Conservation (phyloP, 2,888 invertebrate species). For the Xanthorhoe designata region DNA sequence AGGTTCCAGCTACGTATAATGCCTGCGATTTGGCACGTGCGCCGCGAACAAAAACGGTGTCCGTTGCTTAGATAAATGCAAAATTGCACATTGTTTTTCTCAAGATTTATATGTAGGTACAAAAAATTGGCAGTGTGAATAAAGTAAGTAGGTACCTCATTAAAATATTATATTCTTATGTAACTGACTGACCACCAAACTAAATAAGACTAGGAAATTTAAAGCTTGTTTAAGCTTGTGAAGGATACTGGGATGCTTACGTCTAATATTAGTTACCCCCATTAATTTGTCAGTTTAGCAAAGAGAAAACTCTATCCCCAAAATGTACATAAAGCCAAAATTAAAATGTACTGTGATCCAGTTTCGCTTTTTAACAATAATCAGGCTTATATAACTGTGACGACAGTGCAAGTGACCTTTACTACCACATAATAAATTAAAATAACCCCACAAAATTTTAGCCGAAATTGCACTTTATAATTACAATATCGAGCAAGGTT, state of each 20-base stretch:
- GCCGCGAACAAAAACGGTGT: slow-evolving; percentile 50
- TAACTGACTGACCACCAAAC: too few relatives aligned
- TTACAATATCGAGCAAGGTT: slow-evolving; percentile 58
- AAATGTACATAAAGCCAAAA: background rate
- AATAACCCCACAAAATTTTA: slow-evolving; percentile 28
- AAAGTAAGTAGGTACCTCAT: too few relatives aligned
- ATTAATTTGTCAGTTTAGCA: too few relatives aligned
- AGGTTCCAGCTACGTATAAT: slow-evolving; percentile 49
- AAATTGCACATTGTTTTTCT: slow-evolving; percentile 5
- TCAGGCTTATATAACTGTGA: slow-evolving; percentile 10
- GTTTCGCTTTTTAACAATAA: background rate
- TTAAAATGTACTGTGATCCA: background rate
- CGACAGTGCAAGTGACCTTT: slow-evolving; percentile 32
- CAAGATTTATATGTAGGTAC: background rate
- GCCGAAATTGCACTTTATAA: slow-evolving; percentile 46
- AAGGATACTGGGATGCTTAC: too few relatives aligned
- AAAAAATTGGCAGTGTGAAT: background rate
- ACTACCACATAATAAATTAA: slow-evolving; percentile 48
- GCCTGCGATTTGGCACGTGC: slow-evolving; percentile 54
- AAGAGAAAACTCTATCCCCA: too few relatives aligned
- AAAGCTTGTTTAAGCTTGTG: slow-evolving; percentile 3
- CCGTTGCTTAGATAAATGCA: slow-evolving; percentile 22
- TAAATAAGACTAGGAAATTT: background rate
- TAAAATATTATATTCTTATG: too few relatives aligned
- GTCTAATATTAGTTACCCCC: too few relatives aligned